Evolutionary conservation across 2,113 vertebrate genomes (phyloP).

Genomic region (Pygoscelis adeliae): DNA sequence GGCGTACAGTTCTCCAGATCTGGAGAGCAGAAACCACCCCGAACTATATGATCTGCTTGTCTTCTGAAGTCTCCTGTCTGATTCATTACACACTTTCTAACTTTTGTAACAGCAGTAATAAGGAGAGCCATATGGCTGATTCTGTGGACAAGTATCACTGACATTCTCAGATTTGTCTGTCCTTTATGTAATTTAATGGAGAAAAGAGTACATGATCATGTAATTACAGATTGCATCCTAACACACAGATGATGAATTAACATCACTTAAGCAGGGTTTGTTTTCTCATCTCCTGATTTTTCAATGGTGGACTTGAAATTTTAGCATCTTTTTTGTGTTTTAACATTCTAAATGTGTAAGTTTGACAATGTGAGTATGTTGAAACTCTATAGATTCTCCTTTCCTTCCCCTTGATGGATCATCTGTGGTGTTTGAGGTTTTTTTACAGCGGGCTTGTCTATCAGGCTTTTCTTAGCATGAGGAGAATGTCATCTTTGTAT

Average conservation of each 20-base stretch:
- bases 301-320: not conserved
- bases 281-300: not conserved
- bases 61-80: not conserved
- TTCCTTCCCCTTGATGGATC: not conserved
- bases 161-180: not conserved
- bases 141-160: not conserved
- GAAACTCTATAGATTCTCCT: not conserved
- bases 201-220: not conserved
- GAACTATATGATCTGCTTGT: not conserved
- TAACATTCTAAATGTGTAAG: not conserved
- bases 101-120: not conserved
- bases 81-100: not conserved
- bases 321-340: not conserved
- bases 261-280: not conserved
- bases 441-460: not conserved
- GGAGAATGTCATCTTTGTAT: not conserved
- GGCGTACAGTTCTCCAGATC: not conserved
- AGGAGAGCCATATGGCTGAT: not conserved
- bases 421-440: not conserved
- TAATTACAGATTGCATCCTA: not conserved
- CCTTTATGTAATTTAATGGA: not conserved
- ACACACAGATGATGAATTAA: not conserved
- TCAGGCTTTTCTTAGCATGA: not conserved
- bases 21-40: not conserved
- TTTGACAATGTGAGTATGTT: not conserved